phyloP scores from a whole-genome alignment of 2,888 invertebrate species.

The Pinctada fucata region DNA sequence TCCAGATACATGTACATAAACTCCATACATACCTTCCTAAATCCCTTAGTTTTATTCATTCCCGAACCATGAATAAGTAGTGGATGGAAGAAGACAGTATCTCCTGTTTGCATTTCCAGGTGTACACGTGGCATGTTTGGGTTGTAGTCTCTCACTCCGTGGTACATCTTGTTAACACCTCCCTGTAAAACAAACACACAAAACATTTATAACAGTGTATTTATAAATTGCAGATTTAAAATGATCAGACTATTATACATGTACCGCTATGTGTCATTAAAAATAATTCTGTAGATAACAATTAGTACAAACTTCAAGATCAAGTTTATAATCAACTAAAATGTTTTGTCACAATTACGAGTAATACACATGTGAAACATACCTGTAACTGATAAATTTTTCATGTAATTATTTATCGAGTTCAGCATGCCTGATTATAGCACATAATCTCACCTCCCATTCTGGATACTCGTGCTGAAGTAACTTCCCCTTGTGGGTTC shows the following conservation, averaged over 20 bases:
- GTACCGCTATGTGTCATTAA: too few relatives aligned
- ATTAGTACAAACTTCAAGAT: too few relatives aligned
- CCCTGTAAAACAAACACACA: constrained; percentile 67
- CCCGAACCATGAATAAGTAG: constrained; percentile 92
- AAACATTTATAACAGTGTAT: not conserved
- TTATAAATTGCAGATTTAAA: not conserved
- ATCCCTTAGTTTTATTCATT: constrained; percentile 84
- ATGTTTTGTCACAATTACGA: too few relatives aligned
- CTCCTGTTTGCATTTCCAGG: constrained; percentile 89
- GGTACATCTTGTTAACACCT: constrained; percentile 84
- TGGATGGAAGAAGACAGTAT: constrained; percentile 93
- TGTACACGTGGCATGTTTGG: constrained; percentile 78
- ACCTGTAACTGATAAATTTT: too few relatives aligned
- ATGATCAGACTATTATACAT: too few relatives aligned
- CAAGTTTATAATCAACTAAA: too few relatives aligned
- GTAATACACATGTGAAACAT: too few relatives aligned
- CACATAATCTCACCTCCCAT: constrained; percentile 79
- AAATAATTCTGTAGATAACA: too few relatives aligned
- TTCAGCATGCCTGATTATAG: too few relatives aligned
- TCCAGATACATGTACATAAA: not conserved
- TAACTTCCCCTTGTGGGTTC: constrained; percentile 83
- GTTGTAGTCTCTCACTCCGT: constrained; percentile 82
- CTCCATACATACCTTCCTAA: constrained; percentile 72
- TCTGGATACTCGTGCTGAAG: constrained; percentile 85
- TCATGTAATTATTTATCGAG: too few relatives aligned